Conservation (phyloP, 1,140 invertebrate species). For the Aphis craccivora region DNA sequence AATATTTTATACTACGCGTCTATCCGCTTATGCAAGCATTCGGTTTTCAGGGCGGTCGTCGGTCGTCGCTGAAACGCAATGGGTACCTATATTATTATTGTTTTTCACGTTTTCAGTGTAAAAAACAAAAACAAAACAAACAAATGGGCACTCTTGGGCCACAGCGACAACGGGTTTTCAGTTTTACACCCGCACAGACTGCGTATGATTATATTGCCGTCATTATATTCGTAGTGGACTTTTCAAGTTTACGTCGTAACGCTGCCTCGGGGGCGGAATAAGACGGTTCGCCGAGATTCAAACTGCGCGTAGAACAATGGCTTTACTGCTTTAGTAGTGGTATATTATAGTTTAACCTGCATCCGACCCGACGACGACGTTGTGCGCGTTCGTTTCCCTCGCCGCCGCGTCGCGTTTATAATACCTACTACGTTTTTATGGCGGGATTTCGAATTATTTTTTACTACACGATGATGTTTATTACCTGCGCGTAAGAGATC, state of each 20-base stretch:
- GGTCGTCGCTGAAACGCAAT: not conserved
- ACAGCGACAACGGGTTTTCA: not conserved
- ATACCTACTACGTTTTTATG: not conserved
- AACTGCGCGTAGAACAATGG: not conserved
- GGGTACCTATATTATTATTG: not conserved
- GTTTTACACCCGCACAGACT: not conserved
- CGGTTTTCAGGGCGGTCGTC: not conserved
- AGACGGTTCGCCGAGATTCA: not conserved
- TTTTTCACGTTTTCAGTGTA: not conserved
- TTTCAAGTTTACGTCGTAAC: not conserved
- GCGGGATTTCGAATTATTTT: not conserved
- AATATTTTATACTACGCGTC: not conserved
- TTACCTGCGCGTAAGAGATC: slow-evolving; percentile 30
- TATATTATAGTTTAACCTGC: not conserved
- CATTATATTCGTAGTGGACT: not conserved
- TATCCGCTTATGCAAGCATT: not conserved
- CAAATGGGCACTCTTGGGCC: not conserved
- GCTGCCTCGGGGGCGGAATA: not conserved
- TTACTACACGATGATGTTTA: slow-evolving; percentile 27
- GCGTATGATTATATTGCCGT: not conserved
- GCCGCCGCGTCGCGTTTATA: not conserved
- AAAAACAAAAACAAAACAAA: not conserved
- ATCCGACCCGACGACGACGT: not conserved
- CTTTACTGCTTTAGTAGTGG: no score
- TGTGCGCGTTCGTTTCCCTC: not conserved